A percentile compares a stretch with the other conserved stretches of the same genome.
Evolutionary conservation across 2,888 invertebrate species (phyloP).

Genomic region (Caradrina kadenii): DNA sequence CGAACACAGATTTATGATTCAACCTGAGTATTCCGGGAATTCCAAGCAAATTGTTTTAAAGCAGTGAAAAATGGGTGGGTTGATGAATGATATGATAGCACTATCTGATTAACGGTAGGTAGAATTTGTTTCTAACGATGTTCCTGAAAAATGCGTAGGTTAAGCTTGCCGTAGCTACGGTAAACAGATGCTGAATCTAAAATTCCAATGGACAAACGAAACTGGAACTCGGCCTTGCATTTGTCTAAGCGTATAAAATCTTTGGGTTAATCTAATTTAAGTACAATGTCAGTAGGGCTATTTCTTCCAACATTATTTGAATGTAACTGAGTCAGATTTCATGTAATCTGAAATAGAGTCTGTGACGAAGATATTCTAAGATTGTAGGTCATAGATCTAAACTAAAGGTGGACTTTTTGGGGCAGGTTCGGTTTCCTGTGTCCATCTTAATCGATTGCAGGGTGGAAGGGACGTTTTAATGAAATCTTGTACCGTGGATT

Average conservation of each 20-base stretch:
- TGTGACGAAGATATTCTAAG: slow-evolving; percentile 11
- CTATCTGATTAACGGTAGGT: slow-evolving; percentile 13
- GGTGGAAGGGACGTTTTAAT: too few species aligned
- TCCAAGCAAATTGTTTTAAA: slow-evolving; percentile 29
- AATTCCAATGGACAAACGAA: slow-evolving; percentile 24
- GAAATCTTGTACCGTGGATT: too few species aligned
- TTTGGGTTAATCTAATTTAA: slow-evolving; percentile 23
- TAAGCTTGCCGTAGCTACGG: slow-evolving; percentile 3
- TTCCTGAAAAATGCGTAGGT: slow-evolving; percentile 22
- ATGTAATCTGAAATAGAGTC: slow-evolving; percentile 41
- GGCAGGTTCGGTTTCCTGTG: neutral
- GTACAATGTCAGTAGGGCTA: slow-evolving; percentile 38
- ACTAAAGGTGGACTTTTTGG: slow-evolving; percentile 4
- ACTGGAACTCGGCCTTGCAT: slow-evolving; percentile 32
- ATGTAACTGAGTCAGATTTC: slow-evolving; percentile 35
- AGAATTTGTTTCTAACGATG: neutral
- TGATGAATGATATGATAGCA: slow-evolving; percentile 33
- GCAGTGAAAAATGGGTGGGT: slow-evolving; percentile 1
- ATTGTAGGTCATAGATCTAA: slow-evolving; percentile 21
- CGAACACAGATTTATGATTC: slow-evolving; percentile 56
- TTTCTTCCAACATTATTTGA: slow-evolving; percentile 27
- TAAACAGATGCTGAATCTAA: slow-evolving; percentile 29
- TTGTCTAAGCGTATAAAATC: slow-evolving; percentile 23
- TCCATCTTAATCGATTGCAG: neutral
- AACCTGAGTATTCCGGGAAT: slow-evolving; percentile 41